Evolutionary conservation across 2,888 invertebrate species (phyloP), one percentile per base, ranked within the genome.

Genomic region (Parochlus steinenii): DNA sequence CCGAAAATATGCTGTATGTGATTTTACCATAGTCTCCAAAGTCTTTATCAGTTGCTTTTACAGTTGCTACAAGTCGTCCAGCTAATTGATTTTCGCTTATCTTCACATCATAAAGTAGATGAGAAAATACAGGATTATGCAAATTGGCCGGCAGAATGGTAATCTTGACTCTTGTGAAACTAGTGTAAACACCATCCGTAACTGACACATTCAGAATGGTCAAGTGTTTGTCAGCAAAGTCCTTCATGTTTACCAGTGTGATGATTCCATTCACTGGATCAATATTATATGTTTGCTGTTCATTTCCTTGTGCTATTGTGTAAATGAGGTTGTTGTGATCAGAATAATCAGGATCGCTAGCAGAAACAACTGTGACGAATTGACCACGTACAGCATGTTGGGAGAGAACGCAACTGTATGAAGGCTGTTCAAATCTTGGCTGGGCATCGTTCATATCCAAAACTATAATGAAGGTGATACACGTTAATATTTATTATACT

Each of bases 161-260:
- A 31, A 86, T 75, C 61, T 80, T 80, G 11, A 85, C 68, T 43
- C 83, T 64, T 2, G 87, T 75, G 58, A 82, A 92, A 43, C 75
- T 81, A 6, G 87, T 89, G 61, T 89, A 92, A 23, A 93, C 86
- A 20, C 93, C 93, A 63, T 97, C 95, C 37, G 86, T 85, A 24
- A 89, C 93, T 2, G 92, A 92, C 20, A 95, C 77, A 63, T 95
- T 95, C 39, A 95, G 65, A 40, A 72, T 60, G 48, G 74, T 73
- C 34, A 66, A 61, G 33, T 70, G 66, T 24, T 53, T 52, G 43
- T 67, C 63, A 4, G 72, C 70, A 45, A 77, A 74, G 49, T 75
- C 75, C 41, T 81, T 73, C 53, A 80, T 68, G 51, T 80, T 79
- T 42, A 78, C 72, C 40, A 85, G 56, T 2, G 71, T 69, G 33